Conservation (phyloP, 2,113 vertebrate species). For the Sebastes fasciatus region DNA sequence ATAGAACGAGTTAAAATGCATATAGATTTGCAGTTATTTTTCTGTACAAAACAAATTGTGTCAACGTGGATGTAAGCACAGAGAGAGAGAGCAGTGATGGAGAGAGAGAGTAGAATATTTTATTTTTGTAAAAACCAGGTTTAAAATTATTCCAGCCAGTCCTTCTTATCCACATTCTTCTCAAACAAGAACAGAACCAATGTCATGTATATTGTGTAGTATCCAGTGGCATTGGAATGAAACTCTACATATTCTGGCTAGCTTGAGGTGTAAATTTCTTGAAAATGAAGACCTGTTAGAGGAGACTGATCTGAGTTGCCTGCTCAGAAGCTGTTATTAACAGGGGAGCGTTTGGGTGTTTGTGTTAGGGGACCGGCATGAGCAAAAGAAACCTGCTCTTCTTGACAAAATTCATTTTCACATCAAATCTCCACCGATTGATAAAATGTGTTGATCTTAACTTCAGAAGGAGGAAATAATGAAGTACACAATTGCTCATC, state of each 20-base stretch:
- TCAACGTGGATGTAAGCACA: conserved; percentile 1
- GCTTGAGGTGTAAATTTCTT: conserved; percentile 3
- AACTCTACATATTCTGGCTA: conserved; percentile 3
- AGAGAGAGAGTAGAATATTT: conserved; percentile 71
- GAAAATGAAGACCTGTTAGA: conserved; percentile 28
- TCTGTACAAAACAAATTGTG: neutral
- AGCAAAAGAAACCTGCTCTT: conserved; percentile 26
- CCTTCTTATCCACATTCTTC: conserved; percentile 43
- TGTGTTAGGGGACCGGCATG: neutral
- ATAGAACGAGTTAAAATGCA: neutral
- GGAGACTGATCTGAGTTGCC: conserved; percentile 10
- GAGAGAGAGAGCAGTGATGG: conserved; percentile 30
- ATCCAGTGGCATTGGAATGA: neutral
- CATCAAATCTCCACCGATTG: conserved; percentile 11
- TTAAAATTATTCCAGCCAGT: conserved; percentile 65
- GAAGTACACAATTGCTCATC: conserved; percentile 23
- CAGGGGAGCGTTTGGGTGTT: neutral
- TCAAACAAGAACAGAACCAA: conserved; percentile 36
- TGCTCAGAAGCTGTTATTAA: conserved; percentile 13
- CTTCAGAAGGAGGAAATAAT: conserved; percentile 22
- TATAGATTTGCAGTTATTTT: neutral
- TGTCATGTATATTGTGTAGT: neutral
- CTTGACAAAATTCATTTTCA: conserved; percentile 13
- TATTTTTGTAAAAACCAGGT: conserved; percentile 78
- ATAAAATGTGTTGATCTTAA: neutral